Percentiles rank a stretch among this genome's conserved stretches.
phyloP scores from a whole-genome alignment of 2,888 invertebrate species.

The Ormyrus pomaceus region DNA sequence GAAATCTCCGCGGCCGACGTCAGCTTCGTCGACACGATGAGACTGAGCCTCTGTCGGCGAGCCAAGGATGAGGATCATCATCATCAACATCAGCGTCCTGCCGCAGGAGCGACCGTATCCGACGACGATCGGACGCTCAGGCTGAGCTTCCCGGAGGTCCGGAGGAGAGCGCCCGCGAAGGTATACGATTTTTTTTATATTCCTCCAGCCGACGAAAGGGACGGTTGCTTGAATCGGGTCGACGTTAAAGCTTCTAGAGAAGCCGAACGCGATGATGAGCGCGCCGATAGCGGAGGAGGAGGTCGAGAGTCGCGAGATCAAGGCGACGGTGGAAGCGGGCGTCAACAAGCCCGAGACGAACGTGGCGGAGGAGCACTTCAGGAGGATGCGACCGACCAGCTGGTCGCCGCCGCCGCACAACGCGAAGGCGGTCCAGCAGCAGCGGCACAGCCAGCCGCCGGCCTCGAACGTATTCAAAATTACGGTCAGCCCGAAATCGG shows the following conservation, averaged over 20 bases:
- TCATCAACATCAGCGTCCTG: no score
- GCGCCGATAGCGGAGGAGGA: constrained; percentile 42
- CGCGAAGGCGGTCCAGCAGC: neutral
- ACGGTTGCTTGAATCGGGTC: constrained; percentile 10
- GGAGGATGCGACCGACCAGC: constrained; percentile 71
- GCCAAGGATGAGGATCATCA: constrained; percentile 31
- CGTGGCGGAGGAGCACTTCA: constrained; percentile 64
- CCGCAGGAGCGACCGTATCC: neutral
- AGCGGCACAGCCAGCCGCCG: neutral
- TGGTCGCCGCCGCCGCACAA: constrained; percentile 71
- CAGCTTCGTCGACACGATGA: constrained; percentile 89
- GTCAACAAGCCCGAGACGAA: neutral
- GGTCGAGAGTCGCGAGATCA: constrained; percentile 15
- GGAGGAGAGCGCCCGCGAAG: constrained; percentile 25
- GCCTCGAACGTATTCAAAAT: constrained; percentile 70
- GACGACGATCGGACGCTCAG: neutral
- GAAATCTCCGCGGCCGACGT: constrained; percentile 77
- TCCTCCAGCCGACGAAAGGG: neutral
- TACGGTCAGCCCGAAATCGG: constrained; percentile 62
- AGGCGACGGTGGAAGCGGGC: neutral
- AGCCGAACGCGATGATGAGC: constrained; percentile 30
- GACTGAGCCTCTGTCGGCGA: constrained; percentile 79
- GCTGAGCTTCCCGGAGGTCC: constrained; percentile 33
- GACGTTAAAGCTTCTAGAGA: neutral
- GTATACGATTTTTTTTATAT: neutral